Base-by-base conservation (phyloP, 2,113 vertebrate species). In the Actenoides hombroni region DNA sequence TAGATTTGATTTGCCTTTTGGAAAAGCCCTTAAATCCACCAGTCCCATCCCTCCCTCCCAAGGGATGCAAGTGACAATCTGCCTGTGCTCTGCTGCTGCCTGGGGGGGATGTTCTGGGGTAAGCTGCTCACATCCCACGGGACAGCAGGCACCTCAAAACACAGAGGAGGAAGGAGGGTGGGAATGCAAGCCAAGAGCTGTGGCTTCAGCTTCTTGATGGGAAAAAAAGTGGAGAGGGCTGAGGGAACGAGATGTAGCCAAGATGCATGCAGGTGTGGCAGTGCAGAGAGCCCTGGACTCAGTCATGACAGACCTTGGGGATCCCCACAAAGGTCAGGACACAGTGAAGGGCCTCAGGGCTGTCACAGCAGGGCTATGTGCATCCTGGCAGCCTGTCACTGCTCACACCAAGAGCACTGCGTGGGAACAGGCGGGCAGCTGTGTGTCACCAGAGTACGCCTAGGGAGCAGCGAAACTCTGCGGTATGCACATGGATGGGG, bases 401-500 rank as follows among this genome's bases (percentile, higher is more conserved):
- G 2, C 56, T 29, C 51, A 39, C 31, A 42, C 24, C 25, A 4
- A 10, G 59, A 42, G 49, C 64, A 19, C 31, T 24, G 31, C 26
- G 10, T 1, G 33, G 42, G 26, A n/a, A 51, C 25, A 57, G 56
- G 26, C 26, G 57, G 54, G 60, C 31, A 39, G 75, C 10, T 0
- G 0, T 5, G 13, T 54, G 70, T 33, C 81, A 35, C 2, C 0
- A 13, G 15, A 28, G 42, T 56, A 19, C 28, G 46, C 4, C 44
- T 15, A 18, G 29, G 40, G 31, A 84, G 48, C 44, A 19, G 18
- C 1, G 0, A 26, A 37, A 16, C 44, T n/a, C 23, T 16, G 59
- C 2, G 0, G 15, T 0, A 2, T 1, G 25, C 9, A 3, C 1
- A 0, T 59, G 70, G 48, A 59, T 3, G 25, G 42, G 53, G 46